Percentiles rank a stretch among this genome's conserved stretches.
These are phyloP conservation scores for Eulacestoma nigropectus DNA, from an alignment of 2,113 vertebrate species.

Conservation along the genomic window DNA sequence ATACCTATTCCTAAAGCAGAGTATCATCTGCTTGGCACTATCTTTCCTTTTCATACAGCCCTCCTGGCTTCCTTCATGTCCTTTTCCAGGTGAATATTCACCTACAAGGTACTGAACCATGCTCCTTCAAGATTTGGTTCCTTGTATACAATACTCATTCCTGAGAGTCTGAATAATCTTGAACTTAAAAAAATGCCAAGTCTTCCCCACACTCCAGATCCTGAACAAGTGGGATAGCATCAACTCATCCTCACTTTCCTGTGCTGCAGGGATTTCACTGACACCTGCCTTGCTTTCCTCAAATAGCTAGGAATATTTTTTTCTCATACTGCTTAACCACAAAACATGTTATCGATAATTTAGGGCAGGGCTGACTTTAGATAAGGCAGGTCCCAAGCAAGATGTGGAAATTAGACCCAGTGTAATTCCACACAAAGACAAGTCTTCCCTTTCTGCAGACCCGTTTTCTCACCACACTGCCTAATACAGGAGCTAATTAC, in stretches of 20 bases:
- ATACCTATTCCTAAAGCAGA: neutral
- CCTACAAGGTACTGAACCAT: neutral
- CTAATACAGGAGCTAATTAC: neutral
- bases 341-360: neutral
- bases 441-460: neutral
- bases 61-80: neutral
- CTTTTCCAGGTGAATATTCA: neutral
- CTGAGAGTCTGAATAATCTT: neutral
- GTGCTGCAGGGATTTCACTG: neutral
- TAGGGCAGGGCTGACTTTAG: neutral
- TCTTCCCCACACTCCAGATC: neutral
- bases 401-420: neutral
- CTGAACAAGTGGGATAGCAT: neutral
- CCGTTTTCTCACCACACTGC: rapidly evolving
- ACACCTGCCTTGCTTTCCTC: neutral
- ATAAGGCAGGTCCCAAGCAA: neutral
- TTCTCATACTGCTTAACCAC: neutral
- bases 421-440: neutral
- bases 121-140: neutral
- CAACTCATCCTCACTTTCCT: neutral
- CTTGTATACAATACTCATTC: neutral
- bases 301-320: neutral
- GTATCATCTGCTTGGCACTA: neutral
- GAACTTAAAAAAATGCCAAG: neutral
- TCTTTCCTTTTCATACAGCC: neutral